Conservation (phyloP, 2,888 invertebrate genomes). For the Caenorhabditis uteleia region DNA sequence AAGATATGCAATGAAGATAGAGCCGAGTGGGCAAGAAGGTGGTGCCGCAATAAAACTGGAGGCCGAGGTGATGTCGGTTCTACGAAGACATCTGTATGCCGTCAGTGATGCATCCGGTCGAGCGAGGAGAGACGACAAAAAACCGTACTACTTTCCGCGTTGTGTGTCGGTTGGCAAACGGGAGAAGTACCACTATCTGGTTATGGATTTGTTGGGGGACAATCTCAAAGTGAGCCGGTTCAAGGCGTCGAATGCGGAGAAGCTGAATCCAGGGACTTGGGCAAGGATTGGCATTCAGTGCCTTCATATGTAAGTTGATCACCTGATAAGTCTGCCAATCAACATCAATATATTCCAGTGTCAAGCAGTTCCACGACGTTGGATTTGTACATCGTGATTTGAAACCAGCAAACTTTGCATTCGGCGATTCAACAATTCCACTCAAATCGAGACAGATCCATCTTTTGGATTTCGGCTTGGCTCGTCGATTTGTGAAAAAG, state of each 20-base stretch:
- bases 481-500: slow-evolving; percentile 8
- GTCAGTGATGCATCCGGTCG: no score
- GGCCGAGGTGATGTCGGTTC: no score
- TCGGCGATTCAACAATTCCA: background rate
- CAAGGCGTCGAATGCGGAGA: slow-evolving; percentile 8
- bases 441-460: slow-evolving; percentile 6
- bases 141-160: background rate
- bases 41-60: slow-evolving; percentile 25
- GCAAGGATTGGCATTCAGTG: slow-evolving; percentile 26
- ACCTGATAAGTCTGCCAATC: background rate
- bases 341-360: slow-evolving; percentile 15
- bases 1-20: slow-evolving; percentile 26
- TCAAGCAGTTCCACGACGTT: slow-evolving; percentile 45
- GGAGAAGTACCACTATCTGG: slow-evolving; percentile 10
- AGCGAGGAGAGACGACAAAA: background rate
- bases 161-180: slow-evolving; percentile 9
- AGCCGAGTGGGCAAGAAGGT: slow-evolving; percentile 14
- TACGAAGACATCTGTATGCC: no score
- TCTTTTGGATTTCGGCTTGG: slow-evolving; percentile 30
- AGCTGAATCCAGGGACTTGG: slow-evolving; percentile 17
- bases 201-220: slow-evolving; percentile 25
- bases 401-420: slow-evolving; percentile 47
- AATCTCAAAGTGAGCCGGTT: slow-evolving; percentile 11
- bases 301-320: slow-evolving; percentile 17
- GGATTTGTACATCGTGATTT: slow-evolving; percentile 51